Percentiles rank a stretch among this genome's conserved stretches.
phyloP scores from a whole-genome alignment of 1,140 invertebrate genomes.

The Eciton burchellii region DNA sequence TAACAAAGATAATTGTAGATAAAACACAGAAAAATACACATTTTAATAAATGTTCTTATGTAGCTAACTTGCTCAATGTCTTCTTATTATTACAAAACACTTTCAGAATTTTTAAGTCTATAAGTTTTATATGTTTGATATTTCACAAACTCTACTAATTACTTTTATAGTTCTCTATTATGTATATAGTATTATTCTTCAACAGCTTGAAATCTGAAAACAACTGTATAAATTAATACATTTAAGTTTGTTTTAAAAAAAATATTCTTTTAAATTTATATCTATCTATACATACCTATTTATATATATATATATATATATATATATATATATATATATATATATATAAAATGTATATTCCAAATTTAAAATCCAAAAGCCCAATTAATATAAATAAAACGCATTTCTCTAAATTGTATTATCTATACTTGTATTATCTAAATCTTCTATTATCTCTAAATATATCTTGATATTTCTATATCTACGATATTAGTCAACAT shows the following conservation, averaged over 20 bases:
- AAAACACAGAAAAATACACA: conserved; percentile 43
- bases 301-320: neutral
- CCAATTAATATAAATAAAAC: neutral
- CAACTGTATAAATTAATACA: conserved; percentile 3
- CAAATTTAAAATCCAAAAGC: conserved; percentile 23
- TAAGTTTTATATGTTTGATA: conserved; percentile 11
- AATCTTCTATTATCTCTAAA: neutral
- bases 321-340: neutral
- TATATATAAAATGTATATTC: neutral
- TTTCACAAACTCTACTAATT: neutral
- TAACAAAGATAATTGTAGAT: conserved; percentile 36
- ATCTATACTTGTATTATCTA: no score
- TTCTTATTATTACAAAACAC: conserved; percentile 20
- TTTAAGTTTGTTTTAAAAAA: neutral
- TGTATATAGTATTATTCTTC: conserved; percentile 37
- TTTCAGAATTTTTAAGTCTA: neutral
- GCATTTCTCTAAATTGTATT: conserved; percentile 22
- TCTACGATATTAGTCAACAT: conserved; percentile 13
- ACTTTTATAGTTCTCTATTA: conserved; percentile 37
- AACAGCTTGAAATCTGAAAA: conserved; percentile 62
- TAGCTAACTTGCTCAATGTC: conserved; percentile 6
- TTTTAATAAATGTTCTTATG: conserved; percentile 42
- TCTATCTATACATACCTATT: neutral
- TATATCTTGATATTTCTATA: conserved; percentile 27
- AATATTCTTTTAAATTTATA: conserved; percentile 13